A percentile compares a stretch with the other conserved stretches of the same genome.
Conservation (phyloP, 2,113 vertebrate genomes). For the Artemisiospiza belli region DNA sequence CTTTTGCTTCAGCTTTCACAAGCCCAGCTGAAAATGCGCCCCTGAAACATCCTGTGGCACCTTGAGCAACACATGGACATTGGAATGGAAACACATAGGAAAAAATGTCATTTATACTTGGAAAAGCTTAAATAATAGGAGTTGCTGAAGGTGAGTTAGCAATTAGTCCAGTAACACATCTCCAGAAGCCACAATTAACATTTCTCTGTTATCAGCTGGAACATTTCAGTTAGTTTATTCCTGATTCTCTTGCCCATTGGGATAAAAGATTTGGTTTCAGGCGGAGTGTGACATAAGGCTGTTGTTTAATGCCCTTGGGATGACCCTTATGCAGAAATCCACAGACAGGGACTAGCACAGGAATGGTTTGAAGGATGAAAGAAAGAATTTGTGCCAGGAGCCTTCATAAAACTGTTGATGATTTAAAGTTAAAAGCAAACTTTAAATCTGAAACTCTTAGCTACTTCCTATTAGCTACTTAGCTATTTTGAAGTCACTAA, state of each 20-base stretch:
- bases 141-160: neutral
- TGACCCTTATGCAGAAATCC: neutral
- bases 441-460: neutral
- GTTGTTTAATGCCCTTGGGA: neutral
- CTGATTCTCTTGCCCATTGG: neutral
- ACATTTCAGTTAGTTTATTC: neutral
- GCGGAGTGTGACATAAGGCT: neutral
- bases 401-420: neutral
- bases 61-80: neutral
- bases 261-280: neutral
- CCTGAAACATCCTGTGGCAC: neutral
- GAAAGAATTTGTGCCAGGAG: neutral
- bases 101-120: neutral
- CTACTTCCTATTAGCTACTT: too few relatives aligned
- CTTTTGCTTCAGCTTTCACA: neutral
- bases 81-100: neutral
- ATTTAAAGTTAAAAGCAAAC: neutral
- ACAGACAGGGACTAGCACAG: neutral
- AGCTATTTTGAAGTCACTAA: neutral
- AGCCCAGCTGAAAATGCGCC: neutral
- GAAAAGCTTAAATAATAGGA: neutral
- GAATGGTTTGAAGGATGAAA: neutral
- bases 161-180: neutral
- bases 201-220: neutral
- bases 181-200: neutral